A percentile compares a stretch with the other conserved stretches of the same genome.
phyloP scores from a whole-genome alignment of 2,113 vertebrate genomes.

The Hippocampus comes region DNA sequence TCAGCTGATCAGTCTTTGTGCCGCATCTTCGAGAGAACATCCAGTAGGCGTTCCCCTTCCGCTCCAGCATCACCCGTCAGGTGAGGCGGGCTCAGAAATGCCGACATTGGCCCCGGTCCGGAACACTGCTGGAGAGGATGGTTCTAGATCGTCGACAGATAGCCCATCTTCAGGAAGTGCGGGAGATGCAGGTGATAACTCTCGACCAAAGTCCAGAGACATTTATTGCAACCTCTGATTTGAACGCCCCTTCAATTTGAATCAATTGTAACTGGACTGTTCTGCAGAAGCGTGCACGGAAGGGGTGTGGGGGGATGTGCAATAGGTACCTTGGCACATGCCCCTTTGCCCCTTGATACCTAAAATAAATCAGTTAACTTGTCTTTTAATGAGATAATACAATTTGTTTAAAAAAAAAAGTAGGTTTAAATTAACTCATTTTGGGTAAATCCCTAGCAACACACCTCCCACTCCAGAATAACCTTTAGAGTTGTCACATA shows the following conservation, averaged over 20 bases:
- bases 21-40: conserved; percentile 61
- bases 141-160: conserved; percentile 74
- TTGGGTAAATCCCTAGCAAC: neutral
- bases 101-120: conserved; percentile 15
- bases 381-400: too few relatives aligned
- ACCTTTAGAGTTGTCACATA: neutral
- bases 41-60: conserved; percentile 62
- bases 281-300: too few relatives aligned
- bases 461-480: neutral
- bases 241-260: neutral
- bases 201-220: neutral
- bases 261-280: too few relatives aligned
- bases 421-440: too few relatives aligned
- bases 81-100: conserved; percentile 24
- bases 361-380: too few relatives aligned
- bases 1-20: conserved; percentile 69
- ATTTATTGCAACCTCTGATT: neutral
- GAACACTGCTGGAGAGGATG: conserved; percentile 20
- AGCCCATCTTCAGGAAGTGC: conserved; percentile 76
- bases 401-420: too few relatives aligned
- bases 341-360: too few relatives aligned
- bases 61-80: conserved; percentile 61
- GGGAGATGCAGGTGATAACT: conserved; percentile 74
- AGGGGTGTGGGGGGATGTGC: too few relatives aligned
- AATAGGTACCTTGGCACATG: too few relatives aligned